Evolutionary conservation across 2,797 vertebrate species (phyloP), one percentile per base, ranked within the genome.

Genomic region (Scyliorhinus canicula): DNA sequence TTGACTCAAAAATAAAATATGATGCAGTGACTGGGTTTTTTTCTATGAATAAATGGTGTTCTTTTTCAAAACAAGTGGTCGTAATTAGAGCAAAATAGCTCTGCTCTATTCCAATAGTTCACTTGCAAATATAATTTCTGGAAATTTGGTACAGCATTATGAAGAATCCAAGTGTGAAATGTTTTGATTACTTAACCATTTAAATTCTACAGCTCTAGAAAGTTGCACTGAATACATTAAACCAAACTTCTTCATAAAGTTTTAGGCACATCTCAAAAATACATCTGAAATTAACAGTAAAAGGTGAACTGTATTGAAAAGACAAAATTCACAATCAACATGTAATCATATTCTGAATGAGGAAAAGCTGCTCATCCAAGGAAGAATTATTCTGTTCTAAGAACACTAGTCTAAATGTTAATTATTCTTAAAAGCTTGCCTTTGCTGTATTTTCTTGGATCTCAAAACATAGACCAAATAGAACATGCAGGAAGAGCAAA

Each of bases 321-420:
- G 93, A 50, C 11, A 71, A 52, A 52, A 71, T 31, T 2, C 65
- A 71, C 2, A 31, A n/a, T 60, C 7, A 94, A 94, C 31, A 52
- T 71, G 44, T 28, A 40, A 91, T 65, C 57, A 65, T 91, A 63
- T 44, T 74, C 67, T 94, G 31, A 12, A 52, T 55, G 69, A 94
- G 90, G 44, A n/a, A 90, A 94, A 74, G 26, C 47, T 93, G 63
- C 40, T 93, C 91, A 40, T 14, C 52, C 86, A 50, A 93, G 26
- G 63, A 93, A 28, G 8, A 69, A 35, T 35, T 4, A 35, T 52
- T 69, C 47, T 52, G 4, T 52, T 74, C 8, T 94, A 44, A 52
- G 52, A 12, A 94, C 28, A 52, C 44, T 60, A 5, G 86, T 31
- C 50, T 4, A 31, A 47, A 44, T 11, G 40, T 93, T 67, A 63